A percentile compares a stretch with the other conserved stretches of the same genome.
Conservation (phyloP, 2,888 invertebrate genomes). For the Odontocolon sp. region DNA sequence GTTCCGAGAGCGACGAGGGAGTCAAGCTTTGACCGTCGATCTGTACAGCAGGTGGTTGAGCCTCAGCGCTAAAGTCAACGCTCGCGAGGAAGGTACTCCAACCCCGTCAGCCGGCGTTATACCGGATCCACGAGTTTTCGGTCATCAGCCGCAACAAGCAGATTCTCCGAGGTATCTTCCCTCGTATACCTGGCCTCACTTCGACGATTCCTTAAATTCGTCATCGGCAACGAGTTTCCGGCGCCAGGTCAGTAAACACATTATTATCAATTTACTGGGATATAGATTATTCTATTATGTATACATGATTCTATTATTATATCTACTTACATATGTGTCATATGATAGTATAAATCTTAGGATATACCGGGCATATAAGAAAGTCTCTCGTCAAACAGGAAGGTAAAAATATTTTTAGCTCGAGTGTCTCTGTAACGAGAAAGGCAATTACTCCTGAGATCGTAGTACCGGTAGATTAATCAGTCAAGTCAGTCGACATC, state of each 20-base stretch:
- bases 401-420: constrained; percentile 52
- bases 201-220: constrained; percentile 17
- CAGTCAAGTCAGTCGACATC: constrained; percentile 41
- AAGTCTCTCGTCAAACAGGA: constrained; percentile 55
- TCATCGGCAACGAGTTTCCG: constrained; percentile 26
- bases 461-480: constrained; percentile 41
- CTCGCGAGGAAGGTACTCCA: constrained; percentile 57
- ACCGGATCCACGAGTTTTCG: constrained; percentile 54
- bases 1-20: constrained; percentile 55
- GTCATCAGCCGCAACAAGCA: neutral
- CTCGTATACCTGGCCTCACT: neutral
- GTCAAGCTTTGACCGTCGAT: constrained; percentile 58
- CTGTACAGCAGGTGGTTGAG: constrained; percentile 69
- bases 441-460: constrained; percentile 51
- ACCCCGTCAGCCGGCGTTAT: constrained; percentile 39
- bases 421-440: constrained; percentile 51
- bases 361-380: constrained; percentile 38
- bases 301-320: too few species aligned
- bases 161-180: neutral
- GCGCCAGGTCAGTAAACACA: constrained; percentile 39
- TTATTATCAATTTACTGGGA: too few species aligned
- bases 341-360: constrained; percentile 3
- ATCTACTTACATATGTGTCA: too few species aligned
- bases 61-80: constrained; percentile 64
- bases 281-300: too few species aligned